These are phyloP conservation scores for Beris morrisii DNA, from an alignment of 2,888 invertebrate species.

Conservation along the genomic window DNA sequence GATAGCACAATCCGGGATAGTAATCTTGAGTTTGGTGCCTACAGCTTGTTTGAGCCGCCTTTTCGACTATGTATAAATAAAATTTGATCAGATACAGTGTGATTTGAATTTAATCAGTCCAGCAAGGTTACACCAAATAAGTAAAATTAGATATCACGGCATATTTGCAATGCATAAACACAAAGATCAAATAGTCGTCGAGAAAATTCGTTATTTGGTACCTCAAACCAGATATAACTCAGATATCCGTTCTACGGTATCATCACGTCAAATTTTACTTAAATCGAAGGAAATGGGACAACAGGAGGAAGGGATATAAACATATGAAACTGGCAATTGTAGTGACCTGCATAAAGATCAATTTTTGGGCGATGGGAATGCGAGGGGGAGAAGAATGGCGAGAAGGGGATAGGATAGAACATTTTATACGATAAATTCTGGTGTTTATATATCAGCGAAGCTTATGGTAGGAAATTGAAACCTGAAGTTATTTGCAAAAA, in stretches of 20 bases:
- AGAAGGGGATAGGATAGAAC: too few relatives aligned
- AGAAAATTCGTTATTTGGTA: slow-evolving; percentile 3
- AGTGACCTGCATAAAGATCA: too few relatives aligned
- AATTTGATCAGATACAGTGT: slow-evolving; percentile 14
- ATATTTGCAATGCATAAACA: slow-evolving; percentile 13
- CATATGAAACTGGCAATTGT: too few relatives aligned
- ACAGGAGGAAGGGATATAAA: not conserved
- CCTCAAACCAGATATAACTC: slow-evolving; percentile 22
- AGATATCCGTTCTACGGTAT: slow-evolving; percentile 27
- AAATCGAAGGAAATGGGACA: not conserved
- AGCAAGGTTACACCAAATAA: slow-evolving; percentile 18
- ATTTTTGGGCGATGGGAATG: too few relatives aligned
- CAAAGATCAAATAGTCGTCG: slow-evolving; percentile 1
- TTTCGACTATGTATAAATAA: not conserved
- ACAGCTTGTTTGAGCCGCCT: too few relatives aligned
- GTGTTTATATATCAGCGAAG: too few relatives aligned
- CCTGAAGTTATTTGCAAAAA: too few relatives aligned
- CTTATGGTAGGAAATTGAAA: too few relatives aligned
- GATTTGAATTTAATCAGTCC: slow-evolving; percentile 6
- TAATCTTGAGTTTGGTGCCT: too few relatives aligned
- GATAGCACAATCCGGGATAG: too few relatives aligned
- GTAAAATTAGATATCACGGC: not conserved
- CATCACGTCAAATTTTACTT: not conserved
- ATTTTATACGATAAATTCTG: too few relatives aligned
- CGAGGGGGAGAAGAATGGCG: too few relatives aligned